Base-by-base conservation (phyloP, 2,888 invertebrate species). In the Lycophotia porphyrea region DNA sequence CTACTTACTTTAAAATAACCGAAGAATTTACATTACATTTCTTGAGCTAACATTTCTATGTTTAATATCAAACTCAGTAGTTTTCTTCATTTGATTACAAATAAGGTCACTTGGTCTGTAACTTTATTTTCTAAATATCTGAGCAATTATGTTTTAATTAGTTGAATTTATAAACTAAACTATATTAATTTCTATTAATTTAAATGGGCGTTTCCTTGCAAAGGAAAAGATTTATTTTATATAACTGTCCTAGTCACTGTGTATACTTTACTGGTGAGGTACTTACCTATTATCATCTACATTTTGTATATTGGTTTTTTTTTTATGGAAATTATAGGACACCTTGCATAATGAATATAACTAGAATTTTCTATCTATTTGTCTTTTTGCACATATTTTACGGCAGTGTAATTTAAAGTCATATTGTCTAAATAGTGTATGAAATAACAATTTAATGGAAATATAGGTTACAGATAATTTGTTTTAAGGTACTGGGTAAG, bases 81-180 rank as follows among this genome's bases (percentile, higher is more conserved):
- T 68, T 68, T 75, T 71, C 34, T 60, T 58, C 72, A 79, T 71
- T 82, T 74, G 31, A 63, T 74, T 70, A 77, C 82, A 82, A 76
- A 76, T 87, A 85, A 85, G 87, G 73, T 31, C 80, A 87, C 87
- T 85, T 85, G 71, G 71, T 81, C 24, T 74, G 49, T 47, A 76
- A 71, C 47, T 67, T 77, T 74, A 77, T 58, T 68, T 44, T 47
- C 49, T 77, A 82, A 61, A 81, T 65, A 65, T 78, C 74, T 85
- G 86, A 83, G 82, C 82, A 83, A 83, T 52, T 58, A 44, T 49
- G 64, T 71, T 72, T 63, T 60, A 60, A 21, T 34, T 80, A 84
- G 39, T 76, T 71, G 58, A 66, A 67, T 85, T 63, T 70, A 58
- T 63, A 44, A 52, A 63, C 82, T 81, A 71, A 65, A 47, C 27